Evolutionary conservation across 2,113 vertebrate species (phyloP).

Genomic region (Cinclus mexicanus): DNA sequence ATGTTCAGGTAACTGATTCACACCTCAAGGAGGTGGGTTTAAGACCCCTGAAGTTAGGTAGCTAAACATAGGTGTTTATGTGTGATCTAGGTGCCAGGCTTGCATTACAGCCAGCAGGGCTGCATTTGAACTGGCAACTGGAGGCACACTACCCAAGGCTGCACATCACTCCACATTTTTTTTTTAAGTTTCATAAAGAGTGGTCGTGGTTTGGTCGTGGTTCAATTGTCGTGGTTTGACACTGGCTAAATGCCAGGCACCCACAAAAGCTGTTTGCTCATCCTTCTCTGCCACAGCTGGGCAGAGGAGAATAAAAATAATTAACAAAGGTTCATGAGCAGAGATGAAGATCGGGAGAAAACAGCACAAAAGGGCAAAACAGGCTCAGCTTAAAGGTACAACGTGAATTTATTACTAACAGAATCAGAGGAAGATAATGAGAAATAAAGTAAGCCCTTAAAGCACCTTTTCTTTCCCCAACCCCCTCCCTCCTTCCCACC

Average conservation of each 20-base stretch:
- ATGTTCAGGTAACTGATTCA: neutral
- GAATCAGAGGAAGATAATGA: neutral
- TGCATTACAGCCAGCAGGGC: neutral
- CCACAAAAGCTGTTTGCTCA: accelerated
- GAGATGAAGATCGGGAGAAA: neutral
- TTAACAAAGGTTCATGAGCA: neutral
- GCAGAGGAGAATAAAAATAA: neutral
- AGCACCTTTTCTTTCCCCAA: neutral
- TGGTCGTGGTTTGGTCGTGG: too few relatives aligned
- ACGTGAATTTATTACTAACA: neutral
- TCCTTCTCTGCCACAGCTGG: neutral
- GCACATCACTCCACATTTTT: accelerated
- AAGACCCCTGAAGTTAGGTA: neutral
- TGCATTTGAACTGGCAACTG: neutral
- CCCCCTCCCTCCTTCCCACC: neutral
- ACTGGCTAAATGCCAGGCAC: neutral
- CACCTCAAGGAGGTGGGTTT: neutral
- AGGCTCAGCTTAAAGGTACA: neutral
- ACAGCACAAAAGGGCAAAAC: neutral
- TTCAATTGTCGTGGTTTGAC: neutral
- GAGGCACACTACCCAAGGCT: neutral
- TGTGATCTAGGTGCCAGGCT: neutral
- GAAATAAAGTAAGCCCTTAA: neutral
- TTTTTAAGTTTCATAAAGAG: neutral
- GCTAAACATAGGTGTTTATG: neutral